Percentiles rank a stretch among this genome's conserved stretches.
Conservation (phyloP, 1,140 invertebrate genomes). For the Apocrypta bakeri region DNA sequence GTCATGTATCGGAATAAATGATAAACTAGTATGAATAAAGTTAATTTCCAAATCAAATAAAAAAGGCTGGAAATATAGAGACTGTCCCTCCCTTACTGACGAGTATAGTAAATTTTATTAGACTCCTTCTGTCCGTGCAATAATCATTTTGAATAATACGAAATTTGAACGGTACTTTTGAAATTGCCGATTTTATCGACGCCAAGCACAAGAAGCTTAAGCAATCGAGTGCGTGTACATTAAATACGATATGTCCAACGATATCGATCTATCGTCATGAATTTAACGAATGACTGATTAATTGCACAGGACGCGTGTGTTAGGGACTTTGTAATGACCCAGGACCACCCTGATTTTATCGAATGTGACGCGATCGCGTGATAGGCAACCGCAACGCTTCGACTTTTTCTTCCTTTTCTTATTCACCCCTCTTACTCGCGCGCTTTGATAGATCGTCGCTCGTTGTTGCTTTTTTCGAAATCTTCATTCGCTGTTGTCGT, state of each 20-base stretch:
- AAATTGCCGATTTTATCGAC: neutral
- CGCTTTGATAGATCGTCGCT: conserved; percentile 29
- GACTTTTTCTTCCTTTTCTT: neutral
- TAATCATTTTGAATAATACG: neutral
- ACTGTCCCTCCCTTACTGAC: no score
- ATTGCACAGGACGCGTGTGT: conserved; percentile 16
- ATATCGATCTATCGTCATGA: conserved; percentile 18
- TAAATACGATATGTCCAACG: neutral
- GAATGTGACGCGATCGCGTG: conserved; percentile 22
- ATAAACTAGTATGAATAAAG: no score
- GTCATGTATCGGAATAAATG: no score
- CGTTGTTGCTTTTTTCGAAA: neutral
- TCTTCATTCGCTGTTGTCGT: no score
- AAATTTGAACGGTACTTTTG: neutral
- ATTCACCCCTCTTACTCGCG: neutral
- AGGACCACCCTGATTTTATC: conserved; percentile 26
- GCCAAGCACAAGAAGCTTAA: neutral
- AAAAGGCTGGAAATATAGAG: no score
- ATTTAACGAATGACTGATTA: conserved; percentile 38
- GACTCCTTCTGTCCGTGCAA: no score
- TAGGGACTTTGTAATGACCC: neutral
- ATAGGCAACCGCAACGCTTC: neutral
- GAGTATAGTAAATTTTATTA: no score
- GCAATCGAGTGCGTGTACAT: neutral
- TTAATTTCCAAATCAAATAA: no score